Conservation (phyloP, 2,797 vertebrate species). For the Manis crassicaudata region DNA sequence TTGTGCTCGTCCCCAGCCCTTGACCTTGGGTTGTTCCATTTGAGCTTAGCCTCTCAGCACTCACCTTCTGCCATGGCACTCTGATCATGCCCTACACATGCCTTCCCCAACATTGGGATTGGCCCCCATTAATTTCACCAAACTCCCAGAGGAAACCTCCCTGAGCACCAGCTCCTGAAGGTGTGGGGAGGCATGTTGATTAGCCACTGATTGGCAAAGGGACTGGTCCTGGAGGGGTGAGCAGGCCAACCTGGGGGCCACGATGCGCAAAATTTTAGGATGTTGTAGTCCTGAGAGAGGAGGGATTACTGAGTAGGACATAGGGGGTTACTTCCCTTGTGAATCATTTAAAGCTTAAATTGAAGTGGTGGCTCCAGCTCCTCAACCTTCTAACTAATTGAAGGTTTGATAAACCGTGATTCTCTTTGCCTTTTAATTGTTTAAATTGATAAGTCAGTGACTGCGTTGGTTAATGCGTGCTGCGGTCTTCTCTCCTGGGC, state of each 20-base stretch:
- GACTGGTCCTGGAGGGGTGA: not conserved
- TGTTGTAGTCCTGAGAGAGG: not conserved
- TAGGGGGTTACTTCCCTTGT: not conserved
- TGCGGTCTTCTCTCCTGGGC: not conserved
- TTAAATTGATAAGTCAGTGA: not conserved
- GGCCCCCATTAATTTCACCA: not conserved
- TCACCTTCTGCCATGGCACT: too few species aligned
- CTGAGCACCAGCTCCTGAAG: not conserved
- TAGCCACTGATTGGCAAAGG: not conserved
- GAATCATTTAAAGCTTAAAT: conserved; percentile 23
- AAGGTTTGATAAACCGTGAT: conserved; percentile 16
- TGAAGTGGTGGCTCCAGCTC: not conserved
- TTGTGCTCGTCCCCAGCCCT: not conserved
- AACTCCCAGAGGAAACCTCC: not conserved
- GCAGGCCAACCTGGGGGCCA: rapidly evolving
- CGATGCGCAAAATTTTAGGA: not conserved
- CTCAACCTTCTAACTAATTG: not conserved
- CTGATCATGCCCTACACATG: not conserved
- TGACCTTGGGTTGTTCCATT: not conserved
- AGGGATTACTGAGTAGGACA: not conserved
- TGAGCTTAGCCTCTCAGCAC: not conserved
- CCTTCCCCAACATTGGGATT: too few species aligned
- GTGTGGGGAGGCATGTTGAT: not conserved
- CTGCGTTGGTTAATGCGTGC: not conserved
- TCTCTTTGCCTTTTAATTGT: conserved; percentile 16